Conservation (phyloP, 2,797 vertebrate genomes). For the Vireo griseus region DNA sequence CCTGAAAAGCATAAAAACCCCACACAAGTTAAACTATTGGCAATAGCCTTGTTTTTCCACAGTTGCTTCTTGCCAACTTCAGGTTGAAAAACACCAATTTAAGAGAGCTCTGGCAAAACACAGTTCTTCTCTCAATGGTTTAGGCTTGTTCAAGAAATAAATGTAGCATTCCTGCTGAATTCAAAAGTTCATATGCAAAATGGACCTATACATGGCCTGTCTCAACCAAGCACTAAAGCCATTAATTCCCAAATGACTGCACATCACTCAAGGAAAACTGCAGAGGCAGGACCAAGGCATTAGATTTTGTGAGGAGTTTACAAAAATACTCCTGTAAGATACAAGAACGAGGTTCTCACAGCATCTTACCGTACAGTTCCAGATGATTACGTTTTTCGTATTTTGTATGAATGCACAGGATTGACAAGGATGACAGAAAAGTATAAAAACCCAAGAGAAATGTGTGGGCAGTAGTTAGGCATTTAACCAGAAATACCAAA, state of each 20-base stretch:
- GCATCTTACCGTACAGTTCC: neutral
- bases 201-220: neutral
- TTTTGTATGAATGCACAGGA: neutral
- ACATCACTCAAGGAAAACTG: neutral
- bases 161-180: neutral
- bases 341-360: neutral
- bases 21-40: neutral
- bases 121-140: neutral
- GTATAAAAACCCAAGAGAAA: neutral
- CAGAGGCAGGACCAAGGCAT: neutral
- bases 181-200: neutral
- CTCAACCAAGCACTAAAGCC: neutral
- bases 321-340: neutral
- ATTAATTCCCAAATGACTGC: neutral
- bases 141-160: neutral
- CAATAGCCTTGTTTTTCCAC: conserved; percentile 5
- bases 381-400: neutral
- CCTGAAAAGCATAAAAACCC: neutral
- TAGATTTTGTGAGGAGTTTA: neutral
- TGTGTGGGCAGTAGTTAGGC: neutral
- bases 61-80: neutral
- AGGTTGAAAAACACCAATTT: neutral
- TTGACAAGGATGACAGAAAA: neutral
- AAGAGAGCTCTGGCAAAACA: neutral
- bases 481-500: neutral